These are phyloP conservation scores for Corythaeola cristata DNA, from an alignment of 2,113 vertebrate species.

Conservation along the genomic window DNA sequence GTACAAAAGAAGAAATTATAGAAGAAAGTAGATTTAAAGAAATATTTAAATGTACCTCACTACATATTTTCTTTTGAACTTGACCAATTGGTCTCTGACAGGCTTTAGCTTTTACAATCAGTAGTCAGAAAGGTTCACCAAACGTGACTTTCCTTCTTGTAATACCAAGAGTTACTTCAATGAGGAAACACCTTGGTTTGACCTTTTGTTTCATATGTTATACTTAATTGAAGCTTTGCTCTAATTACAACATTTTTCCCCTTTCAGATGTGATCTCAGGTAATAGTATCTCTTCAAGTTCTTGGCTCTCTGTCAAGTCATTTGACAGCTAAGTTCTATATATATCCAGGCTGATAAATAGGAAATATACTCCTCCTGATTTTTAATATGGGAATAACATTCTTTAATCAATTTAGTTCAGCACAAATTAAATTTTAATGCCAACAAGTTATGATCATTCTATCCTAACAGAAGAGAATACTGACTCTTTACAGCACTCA, in stretches of 20 bases:
- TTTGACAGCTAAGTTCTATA: constrained; percentile 4
- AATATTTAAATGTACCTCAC: not conserved
- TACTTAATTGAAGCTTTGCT: constrained; percentile 21
- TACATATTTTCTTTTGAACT: not conserved
- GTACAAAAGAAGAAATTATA: not conserved
- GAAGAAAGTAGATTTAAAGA: not conserved
- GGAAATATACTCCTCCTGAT: not conserved
- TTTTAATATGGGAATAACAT: constrained; percentile 12
- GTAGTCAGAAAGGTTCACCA: not conserved
- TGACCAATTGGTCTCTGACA: not conserved
- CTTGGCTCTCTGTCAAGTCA: constrained; percentile 14
- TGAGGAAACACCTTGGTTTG: not conserved
- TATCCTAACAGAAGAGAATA: not conserved
- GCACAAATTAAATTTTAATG: constrained; percentile 9
- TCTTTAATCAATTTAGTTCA: not conserved
- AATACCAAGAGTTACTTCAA: not conserved
- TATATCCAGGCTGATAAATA: not conserved
- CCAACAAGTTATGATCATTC: not conserved
- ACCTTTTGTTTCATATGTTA: constrained; percentile 27
- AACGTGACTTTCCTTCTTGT: not conserved
- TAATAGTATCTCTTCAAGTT: constrained; percentile 11
- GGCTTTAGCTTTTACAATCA: not conserved
- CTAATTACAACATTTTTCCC: constrained; percentile 9
- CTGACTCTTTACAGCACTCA: not conserved
- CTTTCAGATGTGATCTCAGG: constrained; percentile 3